Evolutionary conservation across 2,113 vertebrate genomes (phyloP).

Genomic region (Orycteropus afer): DNA sequence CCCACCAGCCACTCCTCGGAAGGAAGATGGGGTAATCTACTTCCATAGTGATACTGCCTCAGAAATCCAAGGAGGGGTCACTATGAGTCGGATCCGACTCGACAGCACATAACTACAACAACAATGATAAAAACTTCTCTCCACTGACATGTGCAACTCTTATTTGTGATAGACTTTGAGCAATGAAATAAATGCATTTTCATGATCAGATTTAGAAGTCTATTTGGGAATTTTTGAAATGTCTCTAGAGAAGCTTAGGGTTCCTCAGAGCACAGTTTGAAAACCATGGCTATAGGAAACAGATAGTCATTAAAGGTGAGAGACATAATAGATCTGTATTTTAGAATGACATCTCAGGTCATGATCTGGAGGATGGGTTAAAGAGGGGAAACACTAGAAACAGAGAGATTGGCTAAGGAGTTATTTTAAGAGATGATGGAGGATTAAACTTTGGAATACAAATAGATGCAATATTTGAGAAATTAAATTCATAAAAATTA

Average conservation of each 20-base stretch:
- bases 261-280: no score
- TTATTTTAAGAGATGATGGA: background rate
- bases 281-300: background rate
- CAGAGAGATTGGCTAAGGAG: background rate
- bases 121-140: background rate
- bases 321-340: background rate
- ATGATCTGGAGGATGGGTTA: background rate
- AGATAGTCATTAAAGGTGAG: background rate
- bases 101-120: no score
- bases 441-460: background rate
- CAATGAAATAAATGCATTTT: conserved; percentile 26
- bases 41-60: no score
- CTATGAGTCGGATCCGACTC: no score
- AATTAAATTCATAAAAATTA: background rate
- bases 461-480: conserved; percentile 2
- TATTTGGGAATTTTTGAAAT: background rate
- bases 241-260: background rate
- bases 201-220: background rate
- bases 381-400: background rate
- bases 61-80: no score
- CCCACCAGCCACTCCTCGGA: no score
- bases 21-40: no score
- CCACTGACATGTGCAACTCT: background rate
- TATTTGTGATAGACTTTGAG: background rate
- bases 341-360: background rate